phyloP scores from a whole-genome alignment of 2,888 invertebrate species.

The Andrena bucephala region DNA sequence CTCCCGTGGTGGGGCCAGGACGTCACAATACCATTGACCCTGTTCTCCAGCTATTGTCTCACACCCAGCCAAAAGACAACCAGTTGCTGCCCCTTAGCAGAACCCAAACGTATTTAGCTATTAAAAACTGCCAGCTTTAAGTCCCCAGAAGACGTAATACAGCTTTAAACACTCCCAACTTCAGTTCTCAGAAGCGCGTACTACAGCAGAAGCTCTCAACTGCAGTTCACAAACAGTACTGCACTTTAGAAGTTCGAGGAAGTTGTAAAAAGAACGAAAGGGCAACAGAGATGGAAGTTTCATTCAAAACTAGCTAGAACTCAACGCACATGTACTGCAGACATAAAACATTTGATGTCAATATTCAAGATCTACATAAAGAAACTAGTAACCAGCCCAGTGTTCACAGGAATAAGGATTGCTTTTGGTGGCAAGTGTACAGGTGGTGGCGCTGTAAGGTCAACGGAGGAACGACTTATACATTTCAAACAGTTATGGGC shows the following conservation, averaged over 20 bases:
- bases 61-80: background rate
- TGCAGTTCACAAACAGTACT: conserved; percentile 1
- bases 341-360: background rate
- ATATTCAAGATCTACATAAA: background rate
- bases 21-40: background rate
- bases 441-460: background rate
- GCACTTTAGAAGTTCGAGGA: background rate
- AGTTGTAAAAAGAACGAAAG: background rate
- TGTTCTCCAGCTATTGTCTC: background rate
- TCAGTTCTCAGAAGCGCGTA: background rate
- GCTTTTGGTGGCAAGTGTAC: background rate
- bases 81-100: background rate
- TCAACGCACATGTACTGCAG: background rate
- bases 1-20: too few relatives aligned
- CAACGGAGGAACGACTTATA: conserved; percentile 1
- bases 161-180: background rate
- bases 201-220: background rate
- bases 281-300: background rate
- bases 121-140: conserved; percentile 4
- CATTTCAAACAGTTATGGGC: conserved; percentile 29
- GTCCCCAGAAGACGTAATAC: background rate
- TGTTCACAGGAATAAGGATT: background rate
- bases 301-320: background rate
- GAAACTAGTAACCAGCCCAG: background rate
- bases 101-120: background rate